Conservation (phyloP, 2,888 invertebrate genomes). For the Diabrotica balteata region DNA sequence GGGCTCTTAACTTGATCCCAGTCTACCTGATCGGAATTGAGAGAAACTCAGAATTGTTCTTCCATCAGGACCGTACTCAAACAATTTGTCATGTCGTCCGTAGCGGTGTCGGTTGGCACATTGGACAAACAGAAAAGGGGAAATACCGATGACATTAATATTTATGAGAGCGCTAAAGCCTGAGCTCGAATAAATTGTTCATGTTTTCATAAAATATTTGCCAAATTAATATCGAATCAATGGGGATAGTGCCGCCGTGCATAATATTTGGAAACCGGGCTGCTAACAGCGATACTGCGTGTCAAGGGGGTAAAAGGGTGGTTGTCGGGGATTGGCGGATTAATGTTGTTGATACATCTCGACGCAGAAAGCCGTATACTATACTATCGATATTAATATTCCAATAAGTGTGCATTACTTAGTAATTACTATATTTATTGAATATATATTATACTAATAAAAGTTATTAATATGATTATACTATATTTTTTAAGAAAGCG, state of each 20-base stretch:
- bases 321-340: not conserved
- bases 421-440: no score
- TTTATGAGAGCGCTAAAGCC: constrained; percentile 53
- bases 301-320: constrained; percentile 21
- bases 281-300: constrained; percentile 44
- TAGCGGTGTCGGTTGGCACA: constrained; percentile 28
- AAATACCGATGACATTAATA: constrained; percentile 54
- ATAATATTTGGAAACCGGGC: constrained; percentile 49
- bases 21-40: no score
- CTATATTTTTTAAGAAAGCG: no score
- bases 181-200: constrained; percentile 57
- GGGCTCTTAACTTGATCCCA: no score
- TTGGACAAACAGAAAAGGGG: constrained; percentile 47
- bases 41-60: constrained; percentile 28
- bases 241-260: constrained; percentile 52
- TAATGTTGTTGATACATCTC: constrained; percentile 6
- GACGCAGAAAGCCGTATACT: not conserved
- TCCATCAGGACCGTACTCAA: constrained; percentile 22
- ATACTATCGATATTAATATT: not conserved
- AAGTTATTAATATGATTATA: no score
- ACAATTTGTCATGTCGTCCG: constrained; percentile 14
- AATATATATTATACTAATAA: no score
- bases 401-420: no score
- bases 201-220: constrained; percentile 57
- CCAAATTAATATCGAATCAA: constrained; percentile 56